Conservation (phyloP, 2,113 vertebrate genomes). For the Microcebus griseorufus region DNA sequence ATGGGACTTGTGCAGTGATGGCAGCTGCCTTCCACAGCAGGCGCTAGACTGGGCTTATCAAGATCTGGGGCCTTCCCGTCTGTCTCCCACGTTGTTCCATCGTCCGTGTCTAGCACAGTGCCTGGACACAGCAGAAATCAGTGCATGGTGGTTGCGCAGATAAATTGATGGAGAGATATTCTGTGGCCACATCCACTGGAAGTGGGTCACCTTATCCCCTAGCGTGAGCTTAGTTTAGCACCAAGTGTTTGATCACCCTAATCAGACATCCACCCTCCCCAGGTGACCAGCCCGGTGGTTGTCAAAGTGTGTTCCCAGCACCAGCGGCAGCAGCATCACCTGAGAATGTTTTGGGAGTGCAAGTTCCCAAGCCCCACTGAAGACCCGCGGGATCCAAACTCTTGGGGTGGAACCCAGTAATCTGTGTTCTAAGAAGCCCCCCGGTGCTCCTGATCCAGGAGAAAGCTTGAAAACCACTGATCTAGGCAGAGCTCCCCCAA, state of each 20-base stretch:
- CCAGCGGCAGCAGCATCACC: background rate
- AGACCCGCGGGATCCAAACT: background rate
- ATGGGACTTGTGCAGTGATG: too few relatives aligned
- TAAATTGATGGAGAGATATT: too few relatives aligned
- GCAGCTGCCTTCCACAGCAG: too few relatives aligned
- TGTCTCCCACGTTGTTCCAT: background rate
- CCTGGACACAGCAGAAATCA: background rate
- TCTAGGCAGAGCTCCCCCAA: background rate
- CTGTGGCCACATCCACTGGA: accelerated
- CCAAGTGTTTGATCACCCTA: background rate
- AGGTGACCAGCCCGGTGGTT: background rate
- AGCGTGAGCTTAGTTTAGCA: background rate
- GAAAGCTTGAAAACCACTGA: background rate
- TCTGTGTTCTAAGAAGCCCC: background rate
- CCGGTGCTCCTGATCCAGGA: background rate
- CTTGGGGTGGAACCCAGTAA: too few relatives aligned
- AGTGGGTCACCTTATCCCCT: background rate
- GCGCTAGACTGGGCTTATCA: too few relatives aligned
- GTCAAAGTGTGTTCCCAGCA: background rate
- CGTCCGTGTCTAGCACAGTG: background rate
- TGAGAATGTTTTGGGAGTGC: background rate
- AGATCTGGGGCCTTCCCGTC: too few relatives aligned
- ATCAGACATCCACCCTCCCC: background rate
- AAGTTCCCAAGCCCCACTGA: background rate
- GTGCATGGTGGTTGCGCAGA: accelerated